Conservation (phyloP, 2,113 vertebrate genomes). For the Bujurquina vittata region DNA sequence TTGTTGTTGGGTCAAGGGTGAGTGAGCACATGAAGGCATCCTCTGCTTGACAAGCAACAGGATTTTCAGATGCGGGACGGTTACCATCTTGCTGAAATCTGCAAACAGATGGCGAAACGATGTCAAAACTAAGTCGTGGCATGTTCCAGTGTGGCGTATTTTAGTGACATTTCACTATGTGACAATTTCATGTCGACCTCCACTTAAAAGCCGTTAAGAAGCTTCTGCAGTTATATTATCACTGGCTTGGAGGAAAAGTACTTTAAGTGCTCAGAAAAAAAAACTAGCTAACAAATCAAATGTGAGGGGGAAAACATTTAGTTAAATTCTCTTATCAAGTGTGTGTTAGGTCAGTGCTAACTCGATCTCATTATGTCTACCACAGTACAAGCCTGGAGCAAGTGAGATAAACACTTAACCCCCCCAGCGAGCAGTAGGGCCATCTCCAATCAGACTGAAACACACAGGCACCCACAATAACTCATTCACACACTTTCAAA, state of each 20-base stretch:
- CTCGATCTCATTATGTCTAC: background rate
- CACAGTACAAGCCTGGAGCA: conserved; percentile 1
- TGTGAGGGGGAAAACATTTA: background rate
- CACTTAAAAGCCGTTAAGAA: too few species aligned
- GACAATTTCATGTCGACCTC: too few species aligned
- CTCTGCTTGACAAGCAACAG: conserved; percentile 49
- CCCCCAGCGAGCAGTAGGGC: background rate
- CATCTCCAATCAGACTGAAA: background rate
- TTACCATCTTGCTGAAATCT: conserved; percentile 39
- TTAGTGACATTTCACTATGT: background rate
- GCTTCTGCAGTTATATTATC: background rate
- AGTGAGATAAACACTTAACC: conserved; percentile 25
- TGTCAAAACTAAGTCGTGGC: background rate
- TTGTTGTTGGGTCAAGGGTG: conserved; percentile 39
- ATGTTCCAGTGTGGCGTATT: background rate
- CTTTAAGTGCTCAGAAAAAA: background rate
- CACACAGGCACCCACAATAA: background rate
- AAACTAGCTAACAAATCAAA: background rate
- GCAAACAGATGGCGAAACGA: conserved; percentile 19
- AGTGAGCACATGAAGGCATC: conserved; percentile 77
- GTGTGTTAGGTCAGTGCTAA: background rate
- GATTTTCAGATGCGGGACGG: conserved; percentile 28
- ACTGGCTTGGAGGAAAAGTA: background rate
- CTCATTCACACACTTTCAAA: background rate
- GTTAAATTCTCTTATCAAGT: background rate